Conservation (phyloP, 2,888 invertebrate genomes). For the Idaea straminata region DNA sequence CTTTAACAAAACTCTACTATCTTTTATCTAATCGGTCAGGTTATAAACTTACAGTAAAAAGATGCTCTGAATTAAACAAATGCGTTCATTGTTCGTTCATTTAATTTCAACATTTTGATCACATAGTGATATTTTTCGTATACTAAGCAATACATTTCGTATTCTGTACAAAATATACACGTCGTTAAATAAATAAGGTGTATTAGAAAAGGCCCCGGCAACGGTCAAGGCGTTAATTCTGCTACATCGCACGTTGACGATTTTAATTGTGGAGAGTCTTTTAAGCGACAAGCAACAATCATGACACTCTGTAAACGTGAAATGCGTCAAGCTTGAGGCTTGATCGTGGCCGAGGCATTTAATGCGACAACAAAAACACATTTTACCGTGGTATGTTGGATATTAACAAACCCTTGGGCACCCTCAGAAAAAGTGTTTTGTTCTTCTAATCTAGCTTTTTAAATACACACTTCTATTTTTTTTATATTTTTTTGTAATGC, state of each 20-base stretch:
- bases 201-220: not conserved
- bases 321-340: not conserved
- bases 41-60: not conserved
- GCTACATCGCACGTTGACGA: not conserved
- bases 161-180: conserved; percentile 42
- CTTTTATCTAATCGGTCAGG: not conserved
- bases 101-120: conserved; percentile 44
- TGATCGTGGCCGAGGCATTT: too few relatives aligned
- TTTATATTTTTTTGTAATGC: conserved; percentile 44
- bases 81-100: conserved; percentile 19
- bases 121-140: conserved; percentile 49
- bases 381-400: too few relatives aligned
- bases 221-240: not conserved
- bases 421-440: conserved; percentile 1
- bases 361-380: too few relatives aligned
- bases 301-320: not conserved
- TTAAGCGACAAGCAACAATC: too few relatives aligned
- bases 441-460: conserved; percentile 6
- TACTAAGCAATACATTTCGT: conserved; percentile 43
- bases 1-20: not conserved
- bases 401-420: not conserved
- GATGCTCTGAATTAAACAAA: not conserved
- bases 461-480: conserved; percentile 23
- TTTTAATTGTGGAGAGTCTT: not conserved
- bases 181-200: conserved; percentile 12